Base-by-base conservation (phyloP, 2,113 vertebrate species). In the Bettongia penicillata region DNA sequence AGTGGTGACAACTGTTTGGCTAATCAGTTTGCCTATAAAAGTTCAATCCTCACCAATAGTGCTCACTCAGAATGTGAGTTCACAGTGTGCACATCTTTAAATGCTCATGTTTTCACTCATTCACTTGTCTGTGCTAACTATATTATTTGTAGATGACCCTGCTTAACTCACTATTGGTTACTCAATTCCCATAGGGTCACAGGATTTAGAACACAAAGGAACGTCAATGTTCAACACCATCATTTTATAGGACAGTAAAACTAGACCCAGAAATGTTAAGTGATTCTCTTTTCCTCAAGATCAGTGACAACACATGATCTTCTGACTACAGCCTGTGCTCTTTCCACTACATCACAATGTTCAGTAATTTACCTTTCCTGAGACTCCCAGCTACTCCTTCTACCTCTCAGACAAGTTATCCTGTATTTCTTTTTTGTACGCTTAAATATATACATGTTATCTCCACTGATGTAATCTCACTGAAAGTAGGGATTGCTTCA, bases 1-100 rank as follows among this genome's bases (percentile, higher is more conserved):
- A 84, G 92, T 94, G 95, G 96, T 95, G 97, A 96, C 95, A 96
- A 68, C 95, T 1, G 50, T 49, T 94, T 96, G 95, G 94, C 94
- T 96, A n/a, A 96, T 92, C 84, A 94, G 95, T 48, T 37, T 61
- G 94, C 90, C 92, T 91, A 84, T 48, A 77, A 96, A 93, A 89
- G 91, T 95, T 57, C 90, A 61, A 94, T 52, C 93, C 90, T 92
- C 91, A 90, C 92, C 57, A 8, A 91, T 0, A 1, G 53, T 11
- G 55, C 96, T 94, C 94, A 91, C 61, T 53, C 92, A 92, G 91
- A 91, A 61, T 55, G 31, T 0, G 91, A 90, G 28, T 50, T 31
- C 93, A 95, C 89, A 95, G 68, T 52, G 90, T 0, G 89, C 11
- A 14, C 50, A 26, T 26, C 57, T 48, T 90, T 53, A 43, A 7